Evolutionary conservation across 2,888 invertebrate species (phyloP).

Genomic region (Macrosiphum euphorbiae): DNA sequence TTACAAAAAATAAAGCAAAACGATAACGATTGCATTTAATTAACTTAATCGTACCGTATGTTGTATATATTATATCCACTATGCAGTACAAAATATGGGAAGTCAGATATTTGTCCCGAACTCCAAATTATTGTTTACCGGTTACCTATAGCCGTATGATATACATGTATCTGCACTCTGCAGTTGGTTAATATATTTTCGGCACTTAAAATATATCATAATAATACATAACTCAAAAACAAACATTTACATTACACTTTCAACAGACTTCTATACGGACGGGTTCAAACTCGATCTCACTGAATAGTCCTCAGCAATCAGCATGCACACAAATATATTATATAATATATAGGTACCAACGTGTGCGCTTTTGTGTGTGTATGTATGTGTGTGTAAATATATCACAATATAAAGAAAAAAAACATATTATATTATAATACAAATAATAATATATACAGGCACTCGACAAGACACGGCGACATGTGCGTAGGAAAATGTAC

Average conservation of each 20-base stretch:
- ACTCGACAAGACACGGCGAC: background rate
- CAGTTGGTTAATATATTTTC: background rate
- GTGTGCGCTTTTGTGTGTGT: background rate
- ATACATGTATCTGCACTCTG: background rate
- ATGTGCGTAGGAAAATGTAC: background rate
- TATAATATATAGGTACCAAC: background rate
- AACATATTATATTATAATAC: background rate
- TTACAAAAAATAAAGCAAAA: background rate
- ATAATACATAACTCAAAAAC: background rate
- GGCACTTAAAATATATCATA: background rate
- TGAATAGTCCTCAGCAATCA: background rate
- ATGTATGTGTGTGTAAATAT: background rate
- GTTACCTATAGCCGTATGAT: background rate
- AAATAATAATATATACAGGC: background rate
- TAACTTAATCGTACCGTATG: background rate
- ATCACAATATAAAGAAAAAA: background rate
- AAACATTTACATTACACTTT: background rate
- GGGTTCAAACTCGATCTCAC: background rate
- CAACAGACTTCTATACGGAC: no score
- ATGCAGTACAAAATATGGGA: background rate
- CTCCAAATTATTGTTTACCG: background rate
- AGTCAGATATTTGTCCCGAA: background rate
- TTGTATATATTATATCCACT: background rate
- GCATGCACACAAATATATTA: background rate
- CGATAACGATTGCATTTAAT: background rate